Evolutionary conservation across 1,140 invertebrate genomes (phyloP), one percentile per base, ranked within the genome.

Genomic region (Scaptomyza pallida): DNA sequence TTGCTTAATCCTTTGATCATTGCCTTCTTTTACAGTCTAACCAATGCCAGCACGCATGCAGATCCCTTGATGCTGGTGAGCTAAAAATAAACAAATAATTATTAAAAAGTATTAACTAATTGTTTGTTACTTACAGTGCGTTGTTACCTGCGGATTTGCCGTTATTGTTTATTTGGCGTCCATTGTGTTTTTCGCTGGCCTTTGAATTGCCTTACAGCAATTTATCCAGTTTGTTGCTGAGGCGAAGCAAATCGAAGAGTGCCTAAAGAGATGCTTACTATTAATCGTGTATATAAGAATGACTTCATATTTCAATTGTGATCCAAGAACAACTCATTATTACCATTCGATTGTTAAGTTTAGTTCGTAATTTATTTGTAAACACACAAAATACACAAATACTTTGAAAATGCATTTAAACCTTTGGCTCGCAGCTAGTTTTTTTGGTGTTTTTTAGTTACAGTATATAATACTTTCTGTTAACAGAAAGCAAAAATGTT

Each of bases 141-240:
- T 91, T 10, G 72, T 91, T 12, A 82, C 79, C 47, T 86, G 76
- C 37, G 91, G 91, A 19, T 90, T 91, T 37, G 75, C 78, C 5
- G 82, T 91, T 40, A 91, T 91, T 13, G 75, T 89, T n/a, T 91
- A 91, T 40, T 62, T 91, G 56, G 65, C 72, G 9, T 85, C 91
- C 5, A 89, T 91, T 16, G 44, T 91, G 0, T 91, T n/a, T 91
- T 47, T 91, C 90, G 1, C 51, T 91, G 33, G 75, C 90, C 41
- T 91, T 91, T 21, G 91, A 91, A 45, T 17, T 91, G 48, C 91
- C 91, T 13, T 91, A 90, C 47, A 86, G 86, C 64, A 91, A 91
- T 63, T 64, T 90, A n/a, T 91, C 91, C 2, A 83, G 81, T 13
- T 13, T 81, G 12, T 43, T 91, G 15, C 56, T 88, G 33, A 73